phyloP scores from a whole-genome alignment of 37 sponge, comb jelly and placozoan species.

The Agelas oroides region DNA sequence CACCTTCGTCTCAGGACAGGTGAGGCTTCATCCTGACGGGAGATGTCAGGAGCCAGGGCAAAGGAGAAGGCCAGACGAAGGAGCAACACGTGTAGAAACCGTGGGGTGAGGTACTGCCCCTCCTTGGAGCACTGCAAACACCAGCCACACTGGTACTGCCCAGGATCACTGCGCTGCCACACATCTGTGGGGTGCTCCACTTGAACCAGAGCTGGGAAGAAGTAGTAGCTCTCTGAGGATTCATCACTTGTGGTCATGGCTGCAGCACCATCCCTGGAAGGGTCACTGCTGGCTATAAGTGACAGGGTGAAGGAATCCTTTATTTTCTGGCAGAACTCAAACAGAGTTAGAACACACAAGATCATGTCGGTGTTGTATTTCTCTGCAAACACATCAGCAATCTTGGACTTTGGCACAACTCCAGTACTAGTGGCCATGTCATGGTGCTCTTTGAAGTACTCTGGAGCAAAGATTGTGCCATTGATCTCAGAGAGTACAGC shows the following conservation, averaged over 20 bases:
- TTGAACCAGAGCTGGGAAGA: conserved; percentile 38
- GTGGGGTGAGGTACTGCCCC: conserved; percentile 11
- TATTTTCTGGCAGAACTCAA: conserved; percentile 32
- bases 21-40: not conserved
- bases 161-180: not conserved
- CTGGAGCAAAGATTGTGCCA: conserved; percentile 39
- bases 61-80: conserved; percentile 26
- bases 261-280: no score
- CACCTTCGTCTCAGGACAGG: not conserved
- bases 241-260: not conserved
- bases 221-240: not conserved
- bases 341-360: not conserved
- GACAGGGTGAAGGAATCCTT: not conserved
- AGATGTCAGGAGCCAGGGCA: not conserved
- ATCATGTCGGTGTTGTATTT: conserved; percentile 11
- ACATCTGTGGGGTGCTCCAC: not conserved
- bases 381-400: conserved; percentile 5
- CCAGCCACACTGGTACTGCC: conserved; percentile 28
- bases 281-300: no score
- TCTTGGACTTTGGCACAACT: conserved; percentile 3
- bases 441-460: not conserved
- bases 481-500: conserved; percentile 20
- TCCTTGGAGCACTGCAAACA: not conserved
- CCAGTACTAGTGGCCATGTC: conserved; percentile 2
- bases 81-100: conserved; percentile 38